Percentiles rank a stretch among this genome's conserved stretches.
phyloP scores from a whole-genome alignment of 2,888 invertebrate species.

The Cataglyphis cursor region DNA sequence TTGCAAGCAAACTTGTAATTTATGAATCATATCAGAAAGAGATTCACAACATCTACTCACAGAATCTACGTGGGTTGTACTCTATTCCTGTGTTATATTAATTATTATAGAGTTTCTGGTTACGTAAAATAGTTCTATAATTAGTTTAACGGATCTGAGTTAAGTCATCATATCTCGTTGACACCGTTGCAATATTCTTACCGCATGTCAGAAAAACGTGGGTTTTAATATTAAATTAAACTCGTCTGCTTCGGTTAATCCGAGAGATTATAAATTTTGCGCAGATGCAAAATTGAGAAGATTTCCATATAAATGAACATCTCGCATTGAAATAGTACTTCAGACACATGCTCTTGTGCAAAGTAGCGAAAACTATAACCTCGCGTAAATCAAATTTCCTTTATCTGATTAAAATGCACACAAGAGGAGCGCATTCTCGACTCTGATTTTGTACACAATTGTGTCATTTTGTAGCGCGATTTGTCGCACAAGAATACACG shows the following conservation, averaged over 20 bases:
- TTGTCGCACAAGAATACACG: not conserved
- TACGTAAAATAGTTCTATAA: constrained; percentile 37
- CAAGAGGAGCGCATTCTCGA: not conserved
- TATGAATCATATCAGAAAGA: constrained; percentile 47
- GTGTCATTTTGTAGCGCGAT: not conserved
- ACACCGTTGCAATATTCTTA: not conserved
- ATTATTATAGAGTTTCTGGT: constrained; percentile 58
- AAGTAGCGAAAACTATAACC: not conserved
- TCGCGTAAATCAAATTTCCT: constrained; percentile 2
- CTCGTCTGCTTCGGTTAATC: not conserved
- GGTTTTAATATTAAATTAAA: constrained; percentile 2
- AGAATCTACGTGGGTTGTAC: constrained; percentile 39
- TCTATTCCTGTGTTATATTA: constrained; percentile 56
- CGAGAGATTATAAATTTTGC: not conserved
- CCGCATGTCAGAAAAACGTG: not conserved
- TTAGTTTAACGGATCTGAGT: constrained; percentile 45
- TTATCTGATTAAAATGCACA: not conserved
- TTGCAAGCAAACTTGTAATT: constrained; percentile 10
- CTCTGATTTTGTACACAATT: not conserved
- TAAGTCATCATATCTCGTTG: not conserved
- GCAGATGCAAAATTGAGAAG: not conserved
- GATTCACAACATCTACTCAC: constrained; percentile 48
- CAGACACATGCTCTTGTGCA: not conserved
- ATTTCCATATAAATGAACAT: constrained; percentile 19
- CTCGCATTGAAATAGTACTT: not conserved